Conservation (phyloP, 2,888 invertebrate genomes). For the Acrocyrtus sp. region DNA sequence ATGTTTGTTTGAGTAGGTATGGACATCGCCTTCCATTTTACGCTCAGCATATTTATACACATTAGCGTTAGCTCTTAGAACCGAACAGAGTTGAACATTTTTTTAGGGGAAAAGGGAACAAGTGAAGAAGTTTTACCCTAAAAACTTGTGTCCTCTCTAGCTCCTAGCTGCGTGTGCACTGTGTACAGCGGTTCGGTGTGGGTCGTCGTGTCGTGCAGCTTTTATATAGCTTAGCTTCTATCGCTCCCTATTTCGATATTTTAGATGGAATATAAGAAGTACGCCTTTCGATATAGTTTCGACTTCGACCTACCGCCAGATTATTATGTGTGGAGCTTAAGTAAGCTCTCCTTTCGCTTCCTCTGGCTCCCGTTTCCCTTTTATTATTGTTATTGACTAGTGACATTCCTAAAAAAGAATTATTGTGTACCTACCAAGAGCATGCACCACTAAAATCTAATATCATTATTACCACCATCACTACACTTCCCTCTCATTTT, state of each 20-base stretch:
- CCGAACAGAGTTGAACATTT: constrained; percentile 13
- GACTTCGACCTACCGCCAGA: no score
- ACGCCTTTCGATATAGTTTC: no score
- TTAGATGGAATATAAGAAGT: no score
- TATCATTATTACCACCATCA: neutral
- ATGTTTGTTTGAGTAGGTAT: no score
- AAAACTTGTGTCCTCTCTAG: constrained; percentile 4
- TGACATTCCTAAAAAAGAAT: constrained; percentile 11
- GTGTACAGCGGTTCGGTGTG: no score
- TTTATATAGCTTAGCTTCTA: no score
- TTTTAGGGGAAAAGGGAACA: constrained; percentile 32
- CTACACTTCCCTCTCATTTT: neutral
- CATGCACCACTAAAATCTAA: neutral
- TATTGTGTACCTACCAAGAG: neutral
- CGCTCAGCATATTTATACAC: neutral
- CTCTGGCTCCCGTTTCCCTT: constrained; percentile 7
- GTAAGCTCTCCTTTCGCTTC: neutral
- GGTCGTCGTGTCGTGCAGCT: no score
- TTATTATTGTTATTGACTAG: constrained; percentile 36
- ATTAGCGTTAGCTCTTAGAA: neutral
- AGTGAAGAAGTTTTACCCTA: constrained; percentile 40
- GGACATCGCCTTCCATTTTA: no score
- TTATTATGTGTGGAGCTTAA: neutral
- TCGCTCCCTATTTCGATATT: no score
- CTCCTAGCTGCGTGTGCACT: no score